These are phyloP conservation scores for Varanus komodoensis DNA, from an alignment of 2,113 vertebrate species.

Conservation along the genomic window DNA sequence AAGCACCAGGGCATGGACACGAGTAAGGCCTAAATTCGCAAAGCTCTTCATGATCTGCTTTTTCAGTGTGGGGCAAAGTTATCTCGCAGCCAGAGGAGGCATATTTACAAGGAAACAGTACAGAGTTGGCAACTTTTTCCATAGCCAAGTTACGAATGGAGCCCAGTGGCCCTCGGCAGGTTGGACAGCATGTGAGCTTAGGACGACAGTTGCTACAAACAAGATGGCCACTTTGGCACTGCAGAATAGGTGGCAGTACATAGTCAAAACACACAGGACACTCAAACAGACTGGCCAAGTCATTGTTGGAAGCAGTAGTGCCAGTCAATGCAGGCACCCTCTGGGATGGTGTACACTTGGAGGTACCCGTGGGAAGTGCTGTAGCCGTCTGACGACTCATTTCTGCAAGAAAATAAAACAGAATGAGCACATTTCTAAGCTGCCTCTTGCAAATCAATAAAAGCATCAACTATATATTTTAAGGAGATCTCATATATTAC, in stretches of 20 bases:
- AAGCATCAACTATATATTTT: background rate
- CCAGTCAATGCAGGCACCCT: conserved; percentile 95
- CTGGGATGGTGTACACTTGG: conserved; percentile 97
- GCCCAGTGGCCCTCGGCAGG: conserved; percentile 95
- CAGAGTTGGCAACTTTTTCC: conserved; percentile 99
- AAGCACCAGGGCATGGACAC: conserved; percentile 96
- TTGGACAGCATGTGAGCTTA: conserved; percentile 98
- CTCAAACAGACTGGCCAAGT: conserved; percentile 98
- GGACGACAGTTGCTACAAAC: conserved; percentile 99
- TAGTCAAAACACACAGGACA: conserved; percentile 99
- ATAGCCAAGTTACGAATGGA: conserved; percentile 99
- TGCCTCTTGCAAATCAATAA: background rate
- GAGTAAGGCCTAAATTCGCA: conserved; percentile 98
- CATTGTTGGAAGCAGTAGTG: conserved; percentile 99
- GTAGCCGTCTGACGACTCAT: conserved; percentile 99
- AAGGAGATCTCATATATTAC: background rate
- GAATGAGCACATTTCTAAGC: background rate
- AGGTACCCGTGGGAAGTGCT: conserved; percentile 97
- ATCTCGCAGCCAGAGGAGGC: conserved; percentile 98
- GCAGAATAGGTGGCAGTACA: conserved; percentile 97
- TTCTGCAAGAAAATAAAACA: conserved; percentile 78
- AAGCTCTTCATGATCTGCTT: conserved; percentile 98
- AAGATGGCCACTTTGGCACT: conserved; percentile 98
- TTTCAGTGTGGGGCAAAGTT: conserved; percentile 97
- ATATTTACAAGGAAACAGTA: conserved; percentile 98